A percentile compares a stretch with the other conserved stretches of the same genome.
These are phyloP conservation scores for human DNA, from an alignment of 2,113 vertebrate genomes.

Conservation along the genomic window GRCh38 chr4:17398001-17398500, in stretches of 20 bases:
- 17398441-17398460: too few relatives aligned
- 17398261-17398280: too few relatives aligned
- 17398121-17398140: not conserved
- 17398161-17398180: not conserved
- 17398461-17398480: too few relatives aligned
- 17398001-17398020: conserved; percentile 25
- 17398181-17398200: not conserved
- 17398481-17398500: too few relatives aligned
- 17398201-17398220: not conserved
- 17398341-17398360: not conserved
- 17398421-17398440: too few relatives aligned
- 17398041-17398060: not conserved
- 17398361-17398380: not conserved
- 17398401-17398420: not conserved
- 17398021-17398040: not conserved
- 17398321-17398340: not conserved
- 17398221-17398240: fast-evolving
- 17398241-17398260: not conserved
- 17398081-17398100: not conserved
- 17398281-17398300: not conserved
- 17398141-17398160: not conserved
- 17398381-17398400: not conserved
- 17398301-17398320: not conserved
- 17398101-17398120: not conserved
- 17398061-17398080: not conserved